These are phyloP conservation scores for Icerya purchasi DNA, from an alignment of 2,888 invertebrate species.

Conservation along the genomic window DNA sequence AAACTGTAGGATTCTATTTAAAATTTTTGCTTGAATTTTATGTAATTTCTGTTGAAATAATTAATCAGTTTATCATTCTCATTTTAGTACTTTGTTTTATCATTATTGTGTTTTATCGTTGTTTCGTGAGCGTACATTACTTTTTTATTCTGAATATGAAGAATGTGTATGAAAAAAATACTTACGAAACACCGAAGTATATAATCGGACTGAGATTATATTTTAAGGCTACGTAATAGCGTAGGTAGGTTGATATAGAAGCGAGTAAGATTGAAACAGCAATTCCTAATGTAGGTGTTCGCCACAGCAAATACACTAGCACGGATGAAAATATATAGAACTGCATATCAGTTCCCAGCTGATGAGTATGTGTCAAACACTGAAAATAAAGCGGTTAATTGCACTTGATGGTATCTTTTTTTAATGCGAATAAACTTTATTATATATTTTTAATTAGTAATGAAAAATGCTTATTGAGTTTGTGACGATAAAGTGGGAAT, in stretches of 20 bases:
- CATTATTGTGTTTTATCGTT: too few species aligned
- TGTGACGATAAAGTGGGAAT: too few species aligned
- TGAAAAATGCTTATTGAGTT: too few species aligned
- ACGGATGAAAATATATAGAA: conserved; percentile 31
- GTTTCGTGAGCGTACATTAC: too few species aligned
- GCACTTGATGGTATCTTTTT: background rate
- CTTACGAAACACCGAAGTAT: conserved; percentile 35
- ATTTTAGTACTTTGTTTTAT: too few species aligned
- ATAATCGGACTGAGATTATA: conserved; percentile 34
- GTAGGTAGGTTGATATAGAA: conserved; percentile 28
- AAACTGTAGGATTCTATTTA: too few species aligned
- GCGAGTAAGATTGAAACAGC: conserved; percentile 25
- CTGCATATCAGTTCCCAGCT: conserved; percentile 37
- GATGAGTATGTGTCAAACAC: conserved; percentile 37
- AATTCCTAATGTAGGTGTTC: conserved; percentile 26
- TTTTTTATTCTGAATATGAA: background rate
- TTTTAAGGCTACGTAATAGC: conserved; percentile 29
- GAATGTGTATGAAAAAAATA: conserved; percentile 18
- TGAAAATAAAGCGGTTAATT: conserved; percentile 22
- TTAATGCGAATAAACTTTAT: too few species aligned
- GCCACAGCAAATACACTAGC: conserved; percentile 30
- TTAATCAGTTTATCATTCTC: too few species aligned
- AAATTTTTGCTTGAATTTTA: too few species aligned
- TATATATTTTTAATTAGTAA: too few species aligned
- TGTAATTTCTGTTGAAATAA: too few species aligned